Evolutionary conservation across 1,140 invertebrate genomes (phyloP), one percentile per base, ranked within the genome.

Genomic region (Diorhabda carinulata): DNA sequence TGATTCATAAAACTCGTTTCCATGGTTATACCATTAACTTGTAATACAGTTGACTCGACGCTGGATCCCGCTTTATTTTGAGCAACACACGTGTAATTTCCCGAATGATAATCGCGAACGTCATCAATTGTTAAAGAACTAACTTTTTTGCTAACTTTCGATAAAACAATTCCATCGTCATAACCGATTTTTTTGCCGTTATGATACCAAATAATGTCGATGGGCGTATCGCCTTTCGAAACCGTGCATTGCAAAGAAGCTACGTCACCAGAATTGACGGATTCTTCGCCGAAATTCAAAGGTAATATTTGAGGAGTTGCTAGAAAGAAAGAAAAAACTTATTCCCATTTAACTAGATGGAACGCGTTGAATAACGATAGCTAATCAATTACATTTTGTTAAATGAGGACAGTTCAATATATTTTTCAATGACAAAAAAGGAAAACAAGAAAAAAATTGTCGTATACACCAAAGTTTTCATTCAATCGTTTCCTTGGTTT

Each of bases 1-100:
- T 60, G 25, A 8, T 25, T 25, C 25, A 25, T 25, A 25, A 25
- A 25, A 25, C 25, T 25, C 25, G 25, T 25, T 25, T 25, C 25
- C 25, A 25, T 2, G n/a, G n/a, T 60, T 9, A 6, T 84, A 91
- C 90, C 88, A 75, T 89, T 86, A 45, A 91, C 87, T 68, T 85
- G 78, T 44, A 92, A 80, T 74, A 84, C 79, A 67, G 89, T 86
- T 4, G 86, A 84, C 72, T 87, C 88, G 74, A 86, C 86, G 59
- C 83, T 83, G 2, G 81, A 79, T 40, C 88, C 88, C 9, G 87
- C 88, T 65, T 76, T 76, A 78, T 90, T 90, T 57, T 83, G 82
- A 6, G 86, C 88, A 7, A 83, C 78, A 71, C 89, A 90, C 45
- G 87, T 87, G 71, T 89, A 90, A 74, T 87, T 86, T 8, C 89